phyloP scores from a whole-genome alignment of 2,888 invertebrate species.

The Stegana nigrithorax region DNA sequence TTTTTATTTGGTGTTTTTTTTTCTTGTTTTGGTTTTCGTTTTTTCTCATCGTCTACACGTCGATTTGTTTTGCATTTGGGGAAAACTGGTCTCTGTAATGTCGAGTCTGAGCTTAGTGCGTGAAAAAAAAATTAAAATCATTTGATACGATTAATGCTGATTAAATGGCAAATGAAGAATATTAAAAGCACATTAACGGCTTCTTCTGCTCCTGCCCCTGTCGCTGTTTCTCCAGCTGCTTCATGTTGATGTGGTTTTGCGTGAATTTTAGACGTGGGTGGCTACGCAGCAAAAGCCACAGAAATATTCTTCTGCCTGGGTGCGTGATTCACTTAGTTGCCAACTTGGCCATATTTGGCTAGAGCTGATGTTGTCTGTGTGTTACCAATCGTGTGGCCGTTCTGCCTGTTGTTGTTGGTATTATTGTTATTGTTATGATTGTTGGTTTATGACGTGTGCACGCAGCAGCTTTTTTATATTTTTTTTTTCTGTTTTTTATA shows the following conservation, averaged over 20 bases:
- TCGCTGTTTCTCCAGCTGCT: too few species aligned
- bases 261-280: too few species aligned
- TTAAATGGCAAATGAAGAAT: too few species aligned
- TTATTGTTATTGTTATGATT: neutral
- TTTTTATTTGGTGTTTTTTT: too few species aligned
- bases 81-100: constrained; percentile 18
- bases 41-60: constrained; percentile 1
- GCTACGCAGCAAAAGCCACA: too few species aligned
- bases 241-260: too few species aligned
- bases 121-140: neutral
- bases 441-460: neutral
- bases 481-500: neutral
- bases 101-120: constrained; percentile 15
- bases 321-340: neutral
- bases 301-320: neutral
- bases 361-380: too few species aligned
- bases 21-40: too few species aligned
- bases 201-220: too few species aligned
- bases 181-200: neutral
- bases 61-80: too few species aligned
- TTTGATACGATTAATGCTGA: neutral
- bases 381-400: neutral
- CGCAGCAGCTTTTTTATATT: neutral
- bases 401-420: neutral
- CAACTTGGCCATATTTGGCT: neutral